Evolutionary conservation across 1,140 invertebrate genomes (phyloP).

Genomic region (Campoletis sonorensis): DNA sequence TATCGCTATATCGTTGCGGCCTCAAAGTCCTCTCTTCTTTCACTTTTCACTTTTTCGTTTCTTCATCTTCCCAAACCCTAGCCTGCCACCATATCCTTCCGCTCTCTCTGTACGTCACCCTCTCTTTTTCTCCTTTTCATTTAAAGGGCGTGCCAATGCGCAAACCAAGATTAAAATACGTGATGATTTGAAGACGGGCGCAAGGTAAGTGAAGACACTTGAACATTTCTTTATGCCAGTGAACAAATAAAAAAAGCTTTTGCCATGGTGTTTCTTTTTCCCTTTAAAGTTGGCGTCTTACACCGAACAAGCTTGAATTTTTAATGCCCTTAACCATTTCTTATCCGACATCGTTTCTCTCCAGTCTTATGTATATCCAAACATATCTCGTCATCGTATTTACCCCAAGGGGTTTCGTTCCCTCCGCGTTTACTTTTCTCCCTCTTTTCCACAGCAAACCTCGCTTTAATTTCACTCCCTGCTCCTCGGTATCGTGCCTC

Average conservation of each 20-base stretch:
- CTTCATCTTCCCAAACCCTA: background rate
- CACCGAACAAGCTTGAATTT: background rate
- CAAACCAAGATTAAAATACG: conserved; percentile 25
- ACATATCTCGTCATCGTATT: background rate
- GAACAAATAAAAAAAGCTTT: conserved; percentile 20
- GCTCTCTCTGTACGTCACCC: background rate
- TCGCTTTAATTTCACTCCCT: conserved; percentile 11
- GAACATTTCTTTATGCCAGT: conserved; percentile 19
- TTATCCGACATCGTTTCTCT: background rate
- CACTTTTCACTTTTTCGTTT: background rate
- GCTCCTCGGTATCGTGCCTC: background rate
- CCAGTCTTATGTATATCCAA: background rate
- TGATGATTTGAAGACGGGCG: background rate
- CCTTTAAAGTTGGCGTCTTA: background rate
- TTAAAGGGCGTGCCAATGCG: background rate
- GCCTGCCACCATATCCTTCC: conserved; percentile 1
- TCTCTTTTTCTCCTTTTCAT: too few relatives aligned
- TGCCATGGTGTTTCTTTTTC: background rate
- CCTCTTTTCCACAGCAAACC: background rate
- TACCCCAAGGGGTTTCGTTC: background rate
- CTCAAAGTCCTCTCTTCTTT: background rate
- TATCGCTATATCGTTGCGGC: background rate
- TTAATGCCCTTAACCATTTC: conserved; percentile 1
- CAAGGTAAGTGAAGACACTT: background rate
- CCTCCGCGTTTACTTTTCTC: background rate